Percentiles rank a stretch among this genome's conserved stretches.
Evolutionary conservation across 2,113 vertebrate species (phyloP).

Genomic region (Lagopus muta): DNA sequence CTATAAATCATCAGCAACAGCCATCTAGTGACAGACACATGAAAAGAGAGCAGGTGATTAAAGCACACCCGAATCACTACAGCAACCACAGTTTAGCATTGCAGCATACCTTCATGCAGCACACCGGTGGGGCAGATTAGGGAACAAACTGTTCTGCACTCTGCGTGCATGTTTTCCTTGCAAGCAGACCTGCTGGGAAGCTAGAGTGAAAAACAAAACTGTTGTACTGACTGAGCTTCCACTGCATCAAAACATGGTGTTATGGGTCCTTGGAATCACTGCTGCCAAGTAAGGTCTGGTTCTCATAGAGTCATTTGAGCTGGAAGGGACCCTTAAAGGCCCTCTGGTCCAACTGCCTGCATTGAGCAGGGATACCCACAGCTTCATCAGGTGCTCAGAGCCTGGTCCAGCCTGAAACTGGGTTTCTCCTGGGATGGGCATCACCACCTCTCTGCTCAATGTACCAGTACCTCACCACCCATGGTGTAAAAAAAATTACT

Average conservation of each 20-base stretch:
- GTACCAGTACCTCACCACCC: too few relatives aligned
- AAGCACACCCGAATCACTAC: not conserved
- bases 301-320: not conserved
- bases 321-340: too few relatives aligned
- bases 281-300: not conserved
- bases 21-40: conserved; percentile 18
- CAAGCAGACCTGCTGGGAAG: not conserved
- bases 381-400: too few relatives aligned
- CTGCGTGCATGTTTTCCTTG: not conserved
- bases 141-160: not conserved
- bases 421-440: too few relatives aligned
- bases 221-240: rapidly evolving
- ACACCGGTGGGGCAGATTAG: not conserved
- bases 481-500: too few relatives aligned
- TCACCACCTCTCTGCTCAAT: too few relatives aligned
- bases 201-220: not conserved
- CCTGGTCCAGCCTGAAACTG: too few relatives aligned
- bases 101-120: not conserved
- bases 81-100: not conserved
- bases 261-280: not conserved
- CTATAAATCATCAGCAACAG: conserved; percentile 47
- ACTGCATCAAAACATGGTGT: not conserved
- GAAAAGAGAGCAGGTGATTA: not conserved
- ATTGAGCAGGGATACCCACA: too few relatives aligned
- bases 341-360: too few relatives aligned